Evolutionary conservation across 2,113 vertebrate genomes (phyloP).

Genomic region (Ceuthmochares aereus): DNA sequence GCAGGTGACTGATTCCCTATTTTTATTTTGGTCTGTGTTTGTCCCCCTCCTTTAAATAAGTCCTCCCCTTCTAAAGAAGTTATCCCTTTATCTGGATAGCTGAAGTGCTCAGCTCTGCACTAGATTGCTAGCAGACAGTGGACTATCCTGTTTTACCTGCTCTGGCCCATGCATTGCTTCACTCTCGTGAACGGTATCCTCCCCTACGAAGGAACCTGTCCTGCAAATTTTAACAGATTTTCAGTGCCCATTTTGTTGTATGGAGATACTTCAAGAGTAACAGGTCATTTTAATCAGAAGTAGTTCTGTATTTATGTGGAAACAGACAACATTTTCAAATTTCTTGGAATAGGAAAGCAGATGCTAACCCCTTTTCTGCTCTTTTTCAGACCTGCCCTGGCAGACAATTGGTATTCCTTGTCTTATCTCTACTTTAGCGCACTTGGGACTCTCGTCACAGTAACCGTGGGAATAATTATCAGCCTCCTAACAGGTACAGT

Average conservation of each 20-base stretch:
- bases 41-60: background rate
- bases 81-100: background rate
- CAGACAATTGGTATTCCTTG: constrained; percentile 84
- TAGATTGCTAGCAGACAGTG: background rate
- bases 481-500: constrained; percentile 84
- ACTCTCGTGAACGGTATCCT: background rate
- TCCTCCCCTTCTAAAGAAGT: background rate
- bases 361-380: constrained; percentile 6
- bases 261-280: background rate
- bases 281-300: background rate
- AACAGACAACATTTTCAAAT: background rate
- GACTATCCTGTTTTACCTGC: constrained; percentile 7
- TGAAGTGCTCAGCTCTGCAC: background rate
- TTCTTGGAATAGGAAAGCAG: background rate
- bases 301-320: background rate
- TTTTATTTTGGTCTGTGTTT: background rate
- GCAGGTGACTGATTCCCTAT: background rate
- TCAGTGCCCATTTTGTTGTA: background rate
- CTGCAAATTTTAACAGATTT: background rate
- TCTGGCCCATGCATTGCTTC: background rate
- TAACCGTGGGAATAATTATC: constrained; percentile 79
- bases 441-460: constrained; percentile 79
- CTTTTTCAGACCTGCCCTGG: constrained; percentile 75
- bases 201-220: background rate
- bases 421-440: constrained; percentile 84